A percentile compares a stretch with the other conserved stretches of the same genome.
These are phyloP conservation scores for Poecilia picta DNA, from an alignment of 2,797 vertebrate species.

Conservation along the genomic window DNA sequence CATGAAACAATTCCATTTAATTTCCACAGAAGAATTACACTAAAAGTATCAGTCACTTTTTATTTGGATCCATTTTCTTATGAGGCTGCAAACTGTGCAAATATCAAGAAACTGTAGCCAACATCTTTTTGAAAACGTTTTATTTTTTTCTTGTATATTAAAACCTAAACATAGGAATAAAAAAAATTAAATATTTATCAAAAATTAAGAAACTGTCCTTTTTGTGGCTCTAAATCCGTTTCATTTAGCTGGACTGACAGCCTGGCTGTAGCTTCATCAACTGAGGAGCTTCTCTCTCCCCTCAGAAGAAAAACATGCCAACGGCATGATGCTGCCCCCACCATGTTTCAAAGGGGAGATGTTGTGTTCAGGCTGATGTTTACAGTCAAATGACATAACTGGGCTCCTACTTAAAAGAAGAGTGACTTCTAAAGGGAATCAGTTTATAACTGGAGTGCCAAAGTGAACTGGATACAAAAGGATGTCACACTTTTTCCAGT, in stretches of 20 bases:
- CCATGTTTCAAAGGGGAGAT: background rate
- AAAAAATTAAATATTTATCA: no score
- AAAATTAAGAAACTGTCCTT: no score
- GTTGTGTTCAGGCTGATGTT: background rate
- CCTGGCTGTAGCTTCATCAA: background rate
- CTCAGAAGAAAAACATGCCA: background rate
- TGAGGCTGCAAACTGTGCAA: no score
- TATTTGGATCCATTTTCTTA: no score
- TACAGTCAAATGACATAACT: background rate
- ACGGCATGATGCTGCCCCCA: background rate
- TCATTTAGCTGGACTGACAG: no score
- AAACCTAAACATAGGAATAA: no score
- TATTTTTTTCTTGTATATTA: no score
- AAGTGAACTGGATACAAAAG: background rate
- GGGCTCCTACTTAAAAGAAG: background rate
- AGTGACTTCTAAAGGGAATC: background rate
- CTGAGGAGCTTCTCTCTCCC: background rate
- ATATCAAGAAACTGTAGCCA: no score
- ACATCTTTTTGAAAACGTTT: no score
- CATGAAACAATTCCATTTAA: no score
- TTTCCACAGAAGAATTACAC: no score
- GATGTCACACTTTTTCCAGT: background rate
- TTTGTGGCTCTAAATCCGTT: background rate
- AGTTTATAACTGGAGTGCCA: background rate
- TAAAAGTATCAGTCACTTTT: no score